A percentile compares a stretch with the other conserved stretches of the same genome.
phyloP scores from a whole-genome alignment of 2,797 vertebrate species.

The Acipenser ruthenus region DNA sequence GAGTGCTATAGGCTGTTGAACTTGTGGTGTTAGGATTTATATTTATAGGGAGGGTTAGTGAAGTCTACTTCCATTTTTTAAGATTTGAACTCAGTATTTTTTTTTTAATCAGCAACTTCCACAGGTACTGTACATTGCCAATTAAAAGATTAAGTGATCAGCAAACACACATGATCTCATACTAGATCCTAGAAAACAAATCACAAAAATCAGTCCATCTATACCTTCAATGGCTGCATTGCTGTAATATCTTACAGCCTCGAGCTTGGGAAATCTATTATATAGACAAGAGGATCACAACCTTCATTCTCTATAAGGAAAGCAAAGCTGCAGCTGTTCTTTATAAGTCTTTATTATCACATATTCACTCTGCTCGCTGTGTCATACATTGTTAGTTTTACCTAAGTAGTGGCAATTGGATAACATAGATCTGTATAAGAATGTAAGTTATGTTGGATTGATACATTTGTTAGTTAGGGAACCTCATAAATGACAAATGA shows the following conservation, averaged over 20 bases:
- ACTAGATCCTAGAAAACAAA: conserved; percentile 16
- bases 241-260: conserved; percentile 44
- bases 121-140: too few relatives aligned
- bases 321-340: conserved; percentile 34
- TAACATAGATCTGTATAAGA: conserved; percentile 46
- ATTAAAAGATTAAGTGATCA: too few relatives aligned
- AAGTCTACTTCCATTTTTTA: too few relatives aligned
- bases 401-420: conserved; percentile 31
- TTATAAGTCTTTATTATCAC: conserved; percentile 35
- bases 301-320: conserved; percentile 37
- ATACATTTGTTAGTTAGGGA: conserved; percentile 73
- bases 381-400: conserved; percentile 14
- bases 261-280: conserved; percentile 28
- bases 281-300: conserved; percentile 19
- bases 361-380: conserved; percentile 21
- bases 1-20: too few relatives aligned
- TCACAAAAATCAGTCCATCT: conserved; percentile 46
- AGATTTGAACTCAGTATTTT: too few relatives aligned
- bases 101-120: too few relatives aligned
- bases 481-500: conserved; percentile 82
- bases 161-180: too few relatives aligned
- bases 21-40: too few relatives aligned
- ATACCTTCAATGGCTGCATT: conserved; percentile 32
- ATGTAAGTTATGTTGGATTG: conserved; percentile 43
- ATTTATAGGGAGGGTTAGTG: too few relatives aligned